Evolutionary conservation across 2,797 vertebrate species (phyloP).

Genomic region (Liparis tanakae): DNA sequence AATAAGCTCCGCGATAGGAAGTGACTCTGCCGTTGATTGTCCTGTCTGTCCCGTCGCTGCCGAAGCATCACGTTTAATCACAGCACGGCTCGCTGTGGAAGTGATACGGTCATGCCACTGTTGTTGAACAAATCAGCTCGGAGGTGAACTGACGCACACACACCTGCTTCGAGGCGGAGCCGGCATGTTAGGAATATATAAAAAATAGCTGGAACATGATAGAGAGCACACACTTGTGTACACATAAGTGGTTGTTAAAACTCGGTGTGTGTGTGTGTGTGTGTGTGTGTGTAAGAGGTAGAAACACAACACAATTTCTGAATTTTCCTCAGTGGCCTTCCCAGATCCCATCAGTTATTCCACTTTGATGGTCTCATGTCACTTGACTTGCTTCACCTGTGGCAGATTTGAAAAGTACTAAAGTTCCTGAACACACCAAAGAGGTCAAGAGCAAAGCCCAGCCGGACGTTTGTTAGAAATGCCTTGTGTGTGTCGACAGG

Average conservation of each 20-base stretch:
- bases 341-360: constrained; percentile 44
- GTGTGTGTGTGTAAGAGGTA: constrained; percentile 24
- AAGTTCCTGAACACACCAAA: constrained; percentile 4
- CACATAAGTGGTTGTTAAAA: constrained; percentile 26
- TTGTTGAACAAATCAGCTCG: constrained; percentile 28
- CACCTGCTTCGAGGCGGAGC: constrained; percentile 11
- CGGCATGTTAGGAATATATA: neutral
- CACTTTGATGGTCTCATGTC: constrained; percentile 23
- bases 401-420: constrained; percentile 20
- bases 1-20: constrained; percentile 14
- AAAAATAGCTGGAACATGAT: constrained; percentile 20
- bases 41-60: neutral
- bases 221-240: constrained; percentile 30
- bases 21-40: constrained; percentile 19
- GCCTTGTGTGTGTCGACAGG: neutral
- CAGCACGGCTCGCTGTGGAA: constrained; percentile 21
- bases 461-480: constrained; percentile 20
- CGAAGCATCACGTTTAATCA: constrained; percentile 23
- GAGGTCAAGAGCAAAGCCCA: constrained; percentile 17
- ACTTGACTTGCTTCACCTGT: constrained; percentile 33
- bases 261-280: constrained; percentile 22
- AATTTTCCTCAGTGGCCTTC: constrained; percentile 24
- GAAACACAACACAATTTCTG: constrained; percentile 23
- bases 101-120: constrained; percentile 25
- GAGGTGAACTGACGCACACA: neutral